Conservation (phyloP, 2,797 vertebrate genomes). For the Percopsis omiscomaycus region DNA sequence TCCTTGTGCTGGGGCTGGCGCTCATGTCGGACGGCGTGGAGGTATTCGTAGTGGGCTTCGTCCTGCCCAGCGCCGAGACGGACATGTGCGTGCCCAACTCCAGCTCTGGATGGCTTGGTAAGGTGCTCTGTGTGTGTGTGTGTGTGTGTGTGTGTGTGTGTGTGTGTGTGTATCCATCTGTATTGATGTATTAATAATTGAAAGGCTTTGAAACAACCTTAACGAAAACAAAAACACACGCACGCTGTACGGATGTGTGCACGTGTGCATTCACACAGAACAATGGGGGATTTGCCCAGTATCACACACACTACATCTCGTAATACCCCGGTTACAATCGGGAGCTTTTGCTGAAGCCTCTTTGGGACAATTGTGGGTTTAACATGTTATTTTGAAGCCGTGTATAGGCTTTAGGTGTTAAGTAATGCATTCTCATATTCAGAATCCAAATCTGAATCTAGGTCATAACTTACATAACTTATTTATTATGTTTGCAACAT, state of each 20-base stretch:
- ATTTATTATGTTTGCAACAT: no score
- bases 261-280: not conserved
- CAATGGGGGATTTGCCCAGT: no score
- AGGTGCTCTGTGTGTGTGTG: conserved; percentile 51
- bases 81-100: conserved; percentile 92
- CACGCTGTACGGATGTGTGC: no score
- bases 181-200: not conserved
- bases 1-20: conserved; percentile 92
- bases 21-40: conserved; percentile 96
- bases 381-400: no score
- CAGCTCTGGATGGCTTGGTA: conserved; percentile 93
- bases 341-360: no score
- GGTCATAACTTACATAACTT: no score
- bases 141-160: conserved; percentile 7
- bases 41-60: conserved; percentile 96
- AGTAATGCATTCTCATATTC: no score
- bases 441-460: no score
- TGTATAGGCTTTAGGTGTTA: no score
- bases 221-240: not conserved
- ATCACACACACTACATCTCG: no score
- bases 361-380: no score
- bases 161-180: not conserved
- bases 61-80: conserved; percentile 93
- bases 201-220: not conserved
- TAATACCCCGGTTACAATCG: no score